phyloP scores from a whole-genome alignment of 1,140 invertebrate genomes.

The Monochamus saltuarius region DNA sequence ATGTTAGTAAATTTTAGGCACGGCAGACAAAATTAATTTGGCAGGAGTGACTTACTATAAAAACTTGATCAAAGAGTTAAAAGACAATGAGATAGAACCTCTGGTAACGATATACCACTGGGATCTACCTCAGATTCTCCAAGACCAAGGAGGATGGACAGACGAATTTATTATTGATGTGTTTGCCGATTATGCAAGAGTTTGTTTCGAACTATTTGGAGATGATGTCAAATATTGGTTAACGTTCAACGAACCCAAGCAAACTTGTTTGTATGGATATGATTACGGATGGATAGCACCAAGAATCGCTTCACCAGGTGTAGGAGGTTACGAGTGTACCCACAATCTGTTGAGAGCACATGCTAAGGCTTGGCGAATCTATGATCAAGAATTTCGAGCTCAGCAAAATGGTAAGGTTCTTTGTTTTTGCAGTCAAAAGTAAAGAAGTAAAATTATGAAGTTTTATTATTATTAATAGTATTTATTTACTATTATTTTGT shows the following conservation, averaged over 20 bases:
- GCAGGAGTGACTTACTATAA: too few species aligned
- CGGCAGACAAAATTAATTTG: too few species aligned
- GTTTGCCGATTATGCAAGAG: slow-evolving; percentile 52
- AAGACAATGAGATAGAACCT: slow-evolving; percentile 57
- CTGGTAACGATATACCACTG: slow-evolving; percentile 55
- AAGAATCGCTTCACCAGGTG: slow-evolving; percentile 50
- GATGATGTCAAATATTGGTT: slow-evolving; percentile 24
- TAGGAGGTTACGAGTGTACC: slow-evolving; percentile 38
- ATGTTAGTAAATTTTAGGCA: too few species aligned
- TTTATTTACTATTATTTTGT: too few species aligned
- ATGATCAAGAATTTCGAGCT: slow-evolving; percentile 35
- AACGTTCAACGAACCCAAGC: slow-evolving; percentile 55
- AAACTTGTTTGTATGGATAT: neutral
- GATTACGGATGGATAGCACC: slow-evolving; percentile 33
- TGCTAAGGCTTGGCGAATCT: slow-evolving; percentile 37
- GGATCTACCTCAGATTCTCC: slow-evolving; percentile 62
- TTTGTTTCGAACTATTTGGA: slow-evolving; percentile 24
- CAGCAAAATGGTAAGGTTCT: slow-evolving; percentile 34
- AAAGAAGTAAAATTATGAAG: too few species aligned
- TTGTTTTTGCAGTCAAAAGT: too few species aligned
- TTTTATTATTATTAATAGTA: too few species aligned
- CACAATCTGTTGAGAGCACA: slow-evolving; percentile 39
- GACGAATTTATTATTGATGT: slow-evolving; percentile 60
- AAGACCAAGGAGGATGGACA: slow-evolving; percentile 66
- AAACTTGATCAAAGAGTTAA: neutral